Evolutionary conservation across 2,797 vertebrate genomes (phyloP).

Genomic region (Artibeus lituratus): DNA sequence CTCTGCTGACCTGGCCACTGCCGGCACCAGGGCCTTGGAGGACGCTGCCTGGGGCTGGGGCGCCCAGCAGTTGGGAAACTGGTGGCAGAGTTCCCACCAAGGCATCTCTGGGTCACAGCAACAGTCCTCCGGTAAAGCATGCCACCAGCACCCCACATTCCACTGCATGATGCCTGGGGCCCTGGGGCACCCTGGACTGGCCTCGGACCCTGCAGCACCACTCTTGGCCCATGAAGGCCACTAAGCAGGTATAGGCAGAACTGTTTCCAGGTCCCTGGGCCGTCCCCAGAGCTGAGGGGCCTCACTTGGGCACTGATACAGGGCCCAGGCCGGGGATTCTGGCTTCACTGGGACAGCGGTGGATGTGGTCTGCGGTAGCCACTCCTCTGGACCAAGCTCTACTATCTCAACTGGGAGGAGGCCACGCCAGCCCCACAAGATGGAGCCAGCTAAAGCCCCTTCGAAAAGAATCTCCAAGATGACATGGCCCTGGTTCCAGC

Average conservation of each 20-base stretch:
- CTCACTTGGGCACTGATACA: constrained; percentile 76
- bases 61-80: background rate
- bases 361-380: constrained; percentile 90
- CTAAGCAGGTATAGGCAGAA: constrained; percentile 64
- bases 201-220: background rate
- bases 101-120: constrained; percentile 10
- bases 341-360: constrained; percentile 99
- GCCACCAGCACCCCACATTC: background rate
- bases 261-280: constrained; percentile 78
- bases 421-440: constrained; percentile 97
- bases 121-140: background rate
- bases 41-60: background rate
- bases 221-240: constrained; percentile 62
- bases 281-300: constrained; percentile 75
- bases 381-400: constrained; percentile 97
- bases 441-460: constrained; percentile 95
- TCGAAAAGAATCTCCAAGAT: constrained; percentile 96
- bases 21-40: background rate
- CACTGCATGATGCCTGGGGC: background rate
- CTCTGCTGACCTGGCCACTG: background rate
- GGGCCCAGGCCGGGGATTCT: constrained; percentile 95
- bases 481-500: constrained; percentile 95
- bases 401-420: constrained; percentile 99
- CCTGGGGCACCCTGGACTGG: background rate
- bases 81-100: background rate